phyloP scores from a whole-genome alignment of 2,888 invertebrate genomes.

The Tanypteryx hageni region DNA sequence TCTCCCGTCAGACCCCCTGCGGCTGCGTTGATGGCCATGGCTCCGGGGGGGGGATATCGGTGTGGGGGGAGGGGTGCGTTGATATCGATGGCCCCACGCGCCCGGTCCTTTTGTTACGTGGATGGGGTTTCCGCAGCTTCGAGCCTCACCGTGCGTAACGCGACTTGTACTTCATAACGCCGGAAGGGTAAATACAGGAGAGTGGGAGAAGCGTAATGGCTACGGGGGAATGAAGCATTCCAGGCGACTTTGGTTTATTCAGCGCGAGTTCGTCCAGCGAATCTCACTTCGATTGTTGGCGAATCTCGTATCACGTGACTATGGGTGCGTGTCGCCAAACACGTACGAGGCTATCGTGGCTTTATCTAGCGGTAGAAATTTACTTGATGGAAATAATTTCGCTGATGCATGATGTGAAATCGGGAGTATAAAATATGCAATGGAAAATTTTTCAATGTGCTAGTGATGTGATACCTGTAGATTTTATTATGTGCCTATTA shows the following conservation, averaged over 20 bases:
- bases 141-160: not conserved
- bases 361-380: not conserved
- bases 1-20: no score
- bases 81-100: not conserved
- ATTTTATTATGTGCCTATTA: no score
- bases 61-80: not conserved
- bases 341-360: not conserved
- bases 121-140: not conserved
- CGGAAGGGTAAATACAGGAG: constrained; percentile 12
- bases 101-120: not conserved
- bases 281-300: constrained; percentile 17
- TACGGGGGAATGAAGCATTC: not conserved
- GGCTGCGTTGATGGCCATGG: not conserved
- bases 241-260: not conserved
- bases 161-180: constrained; percentile 1
- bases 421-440: no score
- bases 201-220: not conserved
- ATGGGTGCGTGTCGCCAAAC: constrained; percentile 28
- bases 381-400: not conserved
- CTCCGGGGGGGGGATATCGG: constrained; percentile 1
- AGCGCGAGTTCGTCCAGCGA: not conserved
- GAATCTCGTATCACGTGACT: not conserved
- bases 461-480: no score
- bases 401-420: not conserved
- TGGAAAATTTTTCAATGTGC: no score